Base-by-base conservation (phyloP, 2,888 invertebrate genomes). In the Xanthia icteritia region DNA sequence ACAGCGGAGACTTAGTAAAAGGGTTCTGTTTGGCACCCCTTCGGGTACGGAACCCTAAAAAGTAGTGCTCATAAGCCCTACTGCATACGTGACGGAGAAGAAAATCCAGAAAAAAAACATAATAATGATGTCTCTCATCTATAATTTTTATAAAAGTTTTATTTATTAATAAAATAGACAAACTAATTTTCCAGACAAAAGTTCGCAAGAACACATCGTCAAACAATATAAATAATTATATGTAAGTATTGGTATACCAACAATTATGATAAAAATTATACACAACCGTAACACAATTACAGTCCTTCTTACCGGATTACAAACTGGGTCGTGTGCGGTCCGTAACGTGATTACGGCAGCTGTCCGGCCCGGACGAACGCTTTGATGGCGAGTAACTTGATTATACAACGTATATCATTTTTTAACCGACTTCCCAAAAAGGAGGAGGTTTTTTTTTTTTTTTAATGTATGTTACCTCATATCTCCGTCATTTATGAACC, bases 321-420 rank as follows among this genome's bases (percentile, higher is more conserved):
- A 64, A 80, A 63, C 56, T 68, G 61, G 73, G 39, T 68, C 58
- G 71, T 58, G 66, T 42, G 36, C 65, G 39, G 81, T 27, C 58
- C 64, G 64, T 84, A 83, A 83, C 70, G n/a, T 65, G 73, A 81
- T 83, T 77, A 84, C 67, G 51, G 45, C 58, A 58, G 73, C 77
- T 72, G 73, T 77, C 84, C 84, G 73, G 58, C 0, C 70, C 71
- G 81, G 73, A 72, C 64, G 56, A 68, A 65, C 73, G 82, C 81
- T 74, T 72, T 77, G 82, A 83, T 48, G 45, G 54, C 78, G 23
- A 20, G 5, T 72, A 75, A 84, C 54, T 60, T 17, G 11, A 84
- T 81, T 74, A 81, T 9, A 48, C 54, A 58, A 65, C 39, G 27
- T 69, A 80, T 77, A 84, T 65, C 68, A 68, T 84, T 54, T 81